Percentiles rank a stretch among this genome's conserved stretches.
These are phyloP conservation scores for Cyaniris semiargus DNA, from an alignment of 2,888 invertebrate species.

Conservation along the genomic window DNA sequence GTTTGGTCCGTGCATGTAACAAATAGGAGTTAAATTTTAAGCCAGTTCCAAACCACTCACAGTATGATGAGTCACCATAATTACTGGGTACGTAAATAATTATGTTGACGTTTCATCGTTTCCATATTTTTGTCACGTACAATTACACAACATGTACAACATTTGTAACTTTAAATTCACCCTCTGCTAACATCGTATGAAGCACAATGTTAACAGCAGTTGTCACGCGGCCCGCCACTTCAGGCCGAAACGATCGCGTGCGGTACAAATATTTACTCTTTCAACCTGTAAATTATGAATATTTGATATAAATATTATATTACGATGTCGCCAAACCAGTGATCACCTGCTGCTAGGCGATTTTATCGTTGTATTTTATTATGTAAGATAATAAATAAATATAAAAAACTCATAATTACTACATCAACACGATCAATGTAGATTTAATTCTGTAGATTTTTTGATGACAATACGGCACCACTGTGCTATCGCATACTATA, in stretches of 20 bases:
- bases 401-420: too few species aligned
- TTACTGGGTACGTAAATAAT: background rate
- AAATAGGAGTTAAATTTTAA: too few species aligned
- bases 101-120: background rate
- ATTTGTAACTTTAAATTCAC: background rate
- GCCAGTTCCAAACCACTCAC: too few species aligned
- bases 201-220: constrained; percentile 18
- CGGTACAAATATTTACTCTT: constrained; percentile 9
- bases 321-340: background rate
- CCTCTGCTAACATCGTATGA: background rate
- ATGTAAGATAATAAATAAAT: too few species aligned
- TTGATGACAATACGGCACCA: too few species aligned
- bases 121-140: background rate
- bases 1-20: background rate
- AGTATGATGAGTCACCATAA: too few species aligned
- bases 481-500: too few species aligned
- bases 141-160: background rate
- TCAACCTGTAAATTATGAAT: constrained; percentile 1
- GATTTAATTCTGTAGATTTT: too few species aligned
- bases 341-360: background rate
- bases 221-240: constrained; percentile 23
- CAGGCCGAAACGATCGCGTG: constrained; percentile 18
- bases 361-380: too few species aligned
- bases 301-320: background rate
- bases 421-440: too few species aligned